A percentile compares a stretch with the other conserved stretches of the same genome.
These are phyloP conservation scores for Cancer borealis DNA, from an alignment of 2,888 invertebrate species.

Conservation along the genomic window DNA sequence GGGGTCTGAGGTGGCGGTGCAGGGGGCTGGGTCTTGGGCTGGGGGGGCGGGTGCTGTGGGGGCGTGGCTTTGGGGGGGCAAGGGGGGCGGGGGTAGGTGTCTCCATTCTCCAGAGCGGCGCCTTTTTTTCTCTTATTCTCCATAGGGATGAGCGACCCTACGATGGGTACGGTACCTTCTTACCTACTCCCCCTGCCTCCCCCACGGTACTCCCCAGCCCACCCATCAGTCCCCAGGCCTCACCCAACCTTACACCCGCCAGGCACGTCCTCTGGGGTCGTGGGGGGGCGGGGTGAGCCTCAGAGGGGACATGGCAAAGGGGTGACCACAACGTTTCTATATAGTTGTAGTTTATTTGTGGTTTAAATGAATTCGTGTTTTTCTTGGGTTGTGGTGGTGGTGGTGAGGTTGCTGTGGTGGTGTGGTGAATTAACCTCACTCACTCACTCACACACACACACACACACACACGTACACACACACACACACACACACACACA, in stretches of 20 bases:
- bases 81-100: neutral
- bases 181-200: neutral
- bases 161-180: neutral
- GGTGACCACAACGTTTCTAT: neutral
- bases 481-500: neutral
- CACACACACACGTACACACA: neutral
- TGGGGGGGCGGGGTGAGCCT: neutral
- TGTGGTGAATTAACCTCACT: too few relatives aligned
- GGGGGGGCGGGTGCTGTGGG: neutral
- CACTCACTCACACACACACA: neutral
- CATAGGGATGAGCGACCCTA: neutral
- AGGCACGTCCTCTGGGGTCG: neutral
- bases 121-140: neutral
- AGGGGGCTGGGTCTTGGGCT: neutral
- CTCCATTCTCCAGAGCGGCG: constrained; percentile 37
- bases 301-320: neutral
- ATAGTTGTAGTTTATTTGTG: neutral
- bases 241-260: neutral
- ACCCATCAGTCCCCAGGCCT: constrained; percentile 13
- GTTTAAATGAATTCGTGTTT: neutral
- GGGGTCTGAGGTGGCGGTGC: neutral
- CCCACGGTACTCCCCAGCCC: neutral
- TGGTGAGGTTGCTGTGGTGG: too few relatives aligned
- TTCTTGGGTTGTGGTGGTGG: too few relatives aligned
- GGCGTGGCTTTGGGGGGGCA: neutral